Percentiles rank a stretch among this genome's conserved stretches.
Evolutionary conservation across 35 echinoderm and acorn worm genomes (phyloP).

Genomic region (Apostichopus japonicus): DNA sequence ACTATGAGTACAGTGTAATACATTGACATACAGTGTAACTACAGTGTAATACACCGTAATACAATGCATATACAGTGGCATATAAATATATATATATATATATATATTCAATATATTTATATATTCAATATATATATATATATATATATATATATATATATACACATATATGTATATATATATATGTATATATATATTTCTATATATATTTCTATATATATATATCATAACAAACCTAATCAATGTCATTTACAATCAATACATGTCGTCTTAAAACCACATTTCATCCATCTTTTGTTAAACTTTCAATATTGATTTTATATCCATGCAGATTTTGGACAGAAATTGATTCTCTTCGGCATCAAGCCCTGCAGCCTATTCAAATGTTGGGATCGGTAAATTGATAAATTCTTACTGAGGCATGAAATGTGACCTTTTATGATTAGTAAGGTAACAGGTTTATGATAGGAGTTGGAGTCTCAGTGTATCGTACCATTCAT

Average conservation of each 20-base stretch:
- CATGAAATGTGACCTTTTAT: slow-evolving; percentile 20
- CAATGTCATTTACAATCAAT: background rate
- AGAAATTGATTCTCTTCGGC: background rate
- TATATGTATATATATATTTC: no score
- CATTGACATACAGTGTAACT: no score
- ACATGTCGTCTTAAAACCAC: background rate
- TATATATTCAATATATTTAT: no score
- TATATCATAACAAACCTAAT: background rate
- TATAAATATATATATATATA: no score
- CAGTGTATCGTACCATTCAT: background rate
- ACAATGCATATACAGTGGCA: no score
- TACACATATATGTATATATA: no score
- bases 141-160: no score
- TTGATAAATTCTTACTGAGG: slow-evolving; percentile 12
- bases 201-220: no score
- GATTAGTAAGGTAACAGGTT: background rate
- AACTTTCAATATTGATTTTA: slow-evolving; percentile 5
- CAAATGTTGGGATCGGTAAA: background rate
- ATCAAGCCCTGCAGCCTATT: background rate
- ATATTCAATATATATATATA: no score
- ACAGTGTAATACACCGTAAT: no score
- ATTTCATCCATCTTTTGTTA: background rate
- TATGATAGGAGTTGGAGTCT: background rate
- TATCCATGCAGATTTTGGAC: slow-evolving; percentile 21
- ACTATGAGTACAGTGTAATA: no score